phyloP scores from a whole-genome alignment of 2,113 vertebrate genomes.

The Rhinopomastus cyanomelas region DNA sequence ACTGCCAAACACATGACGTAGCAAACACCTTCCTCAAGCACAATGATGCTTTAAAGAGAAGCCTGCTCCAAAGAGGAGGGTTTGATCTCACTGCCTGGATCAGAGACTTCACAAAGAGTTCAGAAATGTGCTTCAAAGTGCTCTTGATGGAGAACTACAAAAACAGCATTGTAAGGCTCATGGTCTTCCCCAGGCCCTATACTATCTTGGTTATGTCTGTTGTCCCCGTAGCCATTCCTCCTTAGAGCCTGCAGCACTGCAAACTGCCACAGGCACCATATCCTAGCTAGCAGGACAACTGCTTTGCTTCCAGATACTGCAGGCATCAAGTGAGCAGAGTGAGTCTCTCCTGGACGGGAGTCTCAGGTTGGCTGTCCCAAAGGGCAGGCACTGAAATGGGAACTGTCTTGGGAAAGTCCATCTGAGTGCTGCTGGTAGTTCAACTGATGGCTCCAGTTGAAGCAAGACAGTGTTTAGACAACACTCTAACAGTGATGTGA shows the following conservation, averaged over 20 bases:
- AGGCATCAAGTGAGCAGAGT: neutral
- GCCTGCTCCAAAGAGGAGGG: neutral
- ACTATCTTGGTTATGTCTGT: neutral
- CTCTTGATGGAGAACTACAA: neutral
- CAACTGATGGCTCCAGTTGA: neutral
- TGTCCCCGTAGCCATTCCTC: neutral
- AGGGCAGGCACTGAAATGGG: neutral
- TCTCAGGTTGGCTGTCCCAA: neutral
- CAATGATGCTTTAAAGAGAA: neutral
- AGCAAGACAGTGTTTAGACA: neutral
- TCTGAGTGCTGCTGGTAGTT: neutral
- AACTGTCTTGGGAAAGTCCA: neutral
- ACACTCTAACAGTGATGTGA: neutral
- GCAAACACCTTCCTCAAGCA: neutral
- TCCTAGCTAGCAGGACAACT: neutral
- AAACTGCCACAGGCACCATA: accelerated
- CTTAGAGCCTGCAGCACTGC: neutral
- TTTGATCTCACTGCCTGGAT: neutral
- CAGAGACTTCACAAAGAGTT: neutral
- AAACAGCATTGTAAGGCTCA: neutral
- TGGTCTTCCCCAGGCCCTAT: neutral
- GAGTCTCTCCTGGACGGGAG: neutral
- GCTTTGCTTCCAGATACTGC: neutral
- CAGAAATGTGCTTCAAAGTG: neutral
- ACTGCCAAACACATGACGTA: neutral